These are phyloP conservation scores for Frieseomelitta varia DNA, from an alignment of 1,140 invertebrate species.

Conservation along the genomic window DNA sequence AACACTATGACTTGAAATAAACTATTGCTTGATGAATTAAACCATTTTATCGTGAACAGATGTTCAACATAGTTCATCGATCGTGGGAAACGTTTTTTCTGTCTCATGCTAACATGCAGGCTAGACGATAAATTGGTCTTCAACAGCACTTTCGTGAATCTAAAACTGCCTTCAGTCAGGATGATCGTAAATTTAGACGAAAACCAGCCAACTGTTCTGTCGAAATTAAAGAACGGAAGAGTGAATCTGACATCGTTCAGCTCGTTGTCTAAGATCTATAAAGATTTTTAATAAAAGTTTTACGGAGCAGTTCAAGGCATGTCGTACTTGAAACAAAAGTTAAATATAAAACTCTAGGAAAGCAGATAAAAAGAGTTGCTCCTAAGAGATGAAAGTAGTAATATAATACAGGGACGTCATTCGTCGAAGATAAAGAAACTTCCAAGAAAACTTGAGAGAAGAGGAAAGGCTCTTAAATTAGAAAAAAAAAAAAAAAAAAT, in stretches of 20 bases:
- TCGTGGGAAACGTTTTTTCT: not conserved
- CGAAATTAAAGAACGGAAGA: not conserved
- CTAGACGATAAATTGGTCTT: constrained; percentile 3
- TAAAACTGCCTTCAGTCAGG: constrained; percentile 9
- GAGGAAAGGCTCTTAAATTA: not conserved
- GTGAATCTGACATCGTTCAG: not conserved
- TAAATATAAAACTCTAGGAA: not conserved
- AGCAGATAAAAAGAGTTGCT: not conserved
- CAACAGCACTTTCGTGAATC: not conserved
- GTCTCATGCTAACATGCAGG: not conserved
- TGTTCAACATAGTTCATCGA: not conserved
- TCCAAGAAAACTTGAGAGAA: not conserved
- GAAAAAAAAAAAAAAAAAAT: not conserved
- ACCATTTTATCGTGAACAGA: not conserved
- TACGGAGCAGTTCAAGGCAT: not conserved
- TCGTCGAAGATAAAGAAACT: not conserved
- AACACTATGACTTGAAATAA: too few species aligned
- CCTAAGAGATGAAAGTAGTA: constrained; percentile 2
- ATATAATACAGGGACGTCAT: not conserved
- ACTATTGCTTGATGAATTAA: not conserved
- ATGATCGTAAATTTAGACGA: not conserved
- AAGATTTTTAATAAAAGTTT: not conserved
- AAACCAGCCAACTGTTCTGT: not conserved
- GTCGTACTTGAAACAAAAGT: not conserved
- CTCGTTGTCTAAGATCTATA: not conserved